Evolutionary conservation across 2,888 invertebrate species (phyloP).

Genomic region (Isoperla grammatica): DNA sequence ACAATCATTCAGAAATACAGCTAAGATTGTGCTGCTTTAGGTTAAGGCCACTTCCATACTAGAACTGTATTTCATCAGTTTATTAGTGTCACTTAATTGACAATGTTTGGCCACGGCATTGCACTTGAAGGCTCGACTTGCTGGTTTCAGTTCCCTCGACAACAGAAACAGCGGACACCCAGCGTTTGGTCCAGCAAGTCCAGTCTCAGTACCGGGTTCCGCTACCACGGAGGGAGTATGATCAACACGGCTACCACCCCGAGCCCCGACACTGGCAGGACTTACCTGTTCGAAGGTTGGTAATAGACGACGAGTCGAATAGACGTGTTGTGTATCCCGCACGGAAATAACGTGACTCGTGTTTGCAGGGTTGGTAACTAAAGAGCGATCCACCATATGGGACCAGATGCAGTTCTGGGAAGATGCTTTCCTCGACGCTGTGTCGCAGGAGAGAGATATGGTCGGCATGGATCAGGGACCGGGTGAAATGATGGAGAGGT

Average conservation of each 20-base stretch:
- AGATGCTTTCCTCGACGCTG: conserved; percentile 96
- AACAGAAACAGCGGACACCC: conserved; percentile 71
- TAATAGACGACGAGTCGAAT: conserved; percentile 38
- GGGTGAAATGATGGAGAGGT: conserved; percentile 97
- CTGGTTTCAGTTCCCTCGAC: conserved; percentile 57
- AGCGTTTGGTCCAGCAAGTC: conserved; percentile 93
- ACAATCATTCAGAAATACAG: no score
- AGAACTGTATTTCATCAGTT: no score
- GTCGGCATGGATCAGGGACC: conserved; percentile 99
- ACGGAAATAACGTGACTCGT: neutral
- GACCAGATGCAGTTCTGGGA: conserved; percentile 99
- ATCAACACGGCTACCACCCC: conserved; percentile 76
- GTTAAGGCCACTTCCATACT: no score
- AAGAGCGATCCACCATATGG: conserved; percentile 86
- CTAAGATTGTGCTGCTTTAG: no score
- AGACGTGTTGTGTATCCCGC: no score
- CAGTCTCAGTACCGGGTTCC: conserved; percentile 76
- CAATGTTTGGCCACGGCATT: no score
- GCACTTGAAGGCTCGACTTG: no score
- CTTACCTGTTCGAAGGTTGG: conserved; percentile 87
- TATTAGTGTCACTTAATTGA: no score
- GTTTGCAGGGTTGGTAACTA: conserved; percentile 50
- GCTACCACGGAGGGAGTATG: conserved; percentile 81
- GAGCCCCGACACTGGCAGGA: conserved; percentile 82
- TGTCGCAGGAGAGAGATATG: conserved; percentile 96